These are phyloP conservation scores for Mormoops blainvillei DNA, from an alignment of 2,113 vertebrate species.

Conservation along the genomic window DNA sequence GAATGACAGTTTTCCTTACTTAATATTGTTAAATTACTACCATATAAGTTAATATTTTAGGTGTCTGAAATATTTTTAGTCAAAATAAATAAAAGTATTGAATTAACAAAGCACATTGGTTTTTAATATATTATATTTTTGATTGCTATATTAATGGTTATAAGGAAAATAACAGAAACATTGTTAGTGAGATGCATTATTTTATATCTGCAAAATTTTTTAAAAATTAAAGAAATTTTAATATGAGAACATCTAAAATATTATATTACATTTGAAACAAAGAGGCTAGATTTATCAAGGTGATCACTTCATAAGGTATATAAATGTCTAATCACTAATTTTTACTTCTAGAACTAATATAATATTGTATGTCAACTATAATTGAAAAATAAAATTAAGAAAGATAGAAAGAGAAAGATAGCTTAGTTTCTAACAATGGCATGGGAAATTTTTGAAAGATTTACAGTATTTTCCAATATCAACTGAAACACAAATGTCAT, in stretches of 20 bases:
- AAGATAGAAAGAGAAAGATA: not conserved
- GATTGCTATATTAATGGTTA: not conserved
- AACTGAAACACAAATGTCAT: not conserved
- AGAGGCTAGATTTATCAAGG: not conserved
- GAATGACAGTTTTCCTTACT: not conserved
- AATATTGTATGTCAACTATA: not conserved
- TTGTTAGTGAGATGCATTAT: not conserved
- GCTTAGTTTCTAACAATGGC: not conserved
- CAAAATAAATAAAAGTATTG: not conserved
- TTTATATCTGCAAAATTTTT: not conserved
- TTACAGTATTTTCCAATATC: not conserved
- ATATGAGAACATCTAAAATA: not conserved
- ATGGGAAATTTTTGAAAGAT: not conserved
- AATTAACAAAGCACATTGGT: not conserved
- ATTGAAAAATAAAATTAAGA: not conserved
- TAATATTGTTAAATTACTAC: not conserved
- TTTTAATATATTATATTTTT: not conserved
- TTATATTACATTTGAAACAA: not conserved
- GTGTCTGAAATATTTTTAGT: not conserved
- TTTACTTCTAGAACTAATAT: not conserved
- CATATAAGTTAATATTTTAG: not conserved
- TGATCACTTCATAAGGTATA: not conserved
- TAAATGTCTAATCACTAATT: not conserved
- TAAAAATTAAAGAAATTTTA: not conserved
- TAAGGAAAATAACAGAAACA: not conserved